Evolutionary conservation across 2,113 vertebrate genomes (phyloP), one percentile per base, ranked within the genome.

Genomic region (Saguinus midas): DNA sequence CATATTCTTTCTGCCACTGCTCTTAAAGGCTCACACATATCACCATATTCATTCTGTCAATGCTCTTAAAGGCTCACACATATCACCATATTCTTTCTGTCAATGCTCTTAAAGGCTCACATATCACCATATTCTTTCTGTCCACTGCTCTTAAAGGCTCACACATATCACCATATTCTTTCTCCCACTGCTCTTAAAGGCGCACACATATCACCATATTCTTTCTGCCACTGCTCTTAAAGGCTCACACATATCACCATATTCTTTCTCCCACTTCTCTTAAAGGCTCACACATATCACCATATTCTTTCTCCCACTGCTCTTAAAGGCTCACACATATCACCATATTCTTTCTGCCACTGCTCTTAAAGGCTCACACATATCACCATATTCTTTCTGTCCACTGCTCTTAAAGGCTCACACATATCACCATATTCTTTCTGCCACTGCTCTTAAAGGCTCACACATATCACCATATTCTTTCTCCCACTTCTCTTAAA

Each of bases 401-500:
- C 17, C 5, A 5, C 0, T 2, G 48, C 7, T 37, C 8, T 52
- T 52, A 52, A 52, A 52, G 66, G 45, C n/a, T 8, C 27, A 68
- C 45, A 57, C 25, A 0, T 1, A 27, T 35, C n/a, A 0, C 66
- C 50, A 0, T 35, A 3, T 11, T 50, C 43, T 40, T 48, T 16
- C 75, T 16, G 23, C 17, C n/a, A n/a, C n/a, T n/a, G n/a, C n/a
- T n/a, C n/a, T n/a, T n/a, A n/a, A n/a, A n/a, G 90, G 45, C 25
- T 8, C 27, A 68, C 45, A 68, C 17, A 0, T 1, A 27, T 25
- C n/a, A 0, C 66, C 50, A 0, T 35, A 3, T 11, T 50, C 43
- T 52, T 48, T 17, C 76, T 16, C 23, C 17, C 5, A 5, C 0
- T 2, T 37, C 7, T 37, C 8, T 52, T 52, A 52, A 52, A 52